Base-by-base conservation (phyloP, 2,888 invertebrate genomes). In the Tachystola acroxantha region DNA sequence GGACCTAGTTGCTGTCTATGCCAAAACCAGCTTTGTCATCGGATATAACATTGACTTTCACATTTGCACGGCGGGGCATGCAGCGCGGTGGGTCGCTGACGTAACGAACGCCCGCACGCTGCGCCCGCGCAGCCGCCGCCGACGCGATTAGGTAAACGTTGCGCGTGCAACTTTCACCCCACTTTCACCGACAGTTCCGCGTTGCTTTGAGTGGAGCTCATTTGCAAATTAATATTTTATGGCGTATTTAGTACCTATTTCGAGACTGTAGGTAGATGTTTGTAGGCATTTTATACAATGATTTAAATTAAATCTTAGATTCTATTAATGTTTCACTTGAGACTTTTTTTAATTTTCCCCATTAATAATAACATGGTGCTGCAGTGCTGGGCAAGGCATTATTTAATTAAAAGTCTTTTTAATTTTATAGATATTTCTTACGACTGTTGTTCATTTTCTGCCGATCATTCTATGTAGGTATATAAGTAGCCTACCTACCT, bases 41-140 rank as follows among this genome's bases (percentile, higher is more conserved):
- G 64, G 68, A 72, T 76, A 68, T 84, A 84, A 81, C 84, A 85
- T 85, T 85, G 85, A 84, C 85, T 85, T 84, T 85, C 84, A 77
- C 82, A 76, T 73, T 65, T 60, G 65, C 58, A 59, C 54, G 61
- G n/a, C n/a, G n/a, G n/a, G n/a, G n/a, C n/a, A n/a, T 62, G 37
- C 31, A 14, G 25, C n/a, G 2, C n/a, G 31, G 33, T 25, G 60
- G 60, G 62, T 52, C 57, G 62, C 69, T 77, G 77, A 69, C 66
- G 74, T 69, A 68, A 71, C 57, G 49, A 48, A 50, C 42, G 43
- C 32, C 41, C 45, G 40, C 43, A 38, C 45, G 51, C 48, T n/a
- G n/a, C n/a, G n/a, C n/a, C n/a, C n/a, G n/a, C 47, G 45, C 59
- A 58, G 61, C 62, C 55, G 40, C 60, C 62, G 57, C 58, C 46